A percentile compares a stretch with the other conserved stretches of the same genome.
These are phyloP conservation scores for Onychorhynchus coronatus DNA, from an alignment of 2,113 vertebrate genomes.

Conservation along the genomic window DNA sequence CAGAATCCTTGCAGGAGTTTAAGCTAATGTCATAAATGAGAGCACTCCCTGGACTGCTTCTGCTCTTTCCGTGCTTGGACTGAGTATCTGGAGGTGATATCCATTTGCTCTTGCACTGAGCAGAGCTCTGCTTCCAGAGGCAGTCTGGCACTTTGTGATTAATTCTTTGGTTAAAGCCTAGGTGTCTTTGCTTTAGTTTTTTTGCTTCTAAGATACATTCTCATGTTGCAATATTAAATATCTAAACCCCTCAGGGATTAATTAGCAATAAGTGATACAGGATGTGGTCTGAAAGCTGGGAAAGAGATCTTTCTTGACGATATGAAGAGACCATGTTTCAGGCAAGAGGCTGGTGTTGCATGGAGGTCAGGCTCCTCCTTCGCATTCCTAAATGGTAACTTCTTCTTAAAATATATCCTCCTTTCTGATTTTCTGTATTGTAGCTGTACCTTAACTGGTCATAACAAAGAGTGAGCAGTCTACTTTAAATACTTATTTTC, in stretches of 20 bases:
- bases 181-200: background rate
- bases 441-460: background rate
- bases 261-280: conserved; percentile 22
- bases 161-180: conserved; percentile 4
- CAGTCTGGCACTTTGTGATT: background rate
- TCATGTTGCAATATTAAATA: conserved; percentile 18
- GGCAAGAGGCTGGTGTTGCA: background rate
- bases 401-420: background rate
- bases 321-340: background rate
- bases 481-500: background rate
- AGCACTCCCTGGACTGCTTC: background rate
- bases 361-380: background rate
- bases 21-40: background rate
- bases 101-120: background rate
- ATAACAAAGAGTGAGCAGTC: background rate
- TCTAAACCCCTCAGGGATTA: background rate
- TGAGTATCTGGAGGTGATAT: background rate
- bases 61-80: background rate
- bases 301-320: background rate
- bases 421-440: background rate
- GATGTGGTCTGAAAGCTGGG: background rate
- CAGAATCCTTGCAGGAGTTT: background rate
- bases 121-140: background rate
- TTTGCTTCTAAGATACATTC: background rate
- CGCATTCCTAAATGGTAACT: background rate